Evolutionary conservation across 2,113 vertebrate genomes (phyloP), one percentile per base, ranked within the genome.

Genomic region (Larimichthys polyactis): DNA sequence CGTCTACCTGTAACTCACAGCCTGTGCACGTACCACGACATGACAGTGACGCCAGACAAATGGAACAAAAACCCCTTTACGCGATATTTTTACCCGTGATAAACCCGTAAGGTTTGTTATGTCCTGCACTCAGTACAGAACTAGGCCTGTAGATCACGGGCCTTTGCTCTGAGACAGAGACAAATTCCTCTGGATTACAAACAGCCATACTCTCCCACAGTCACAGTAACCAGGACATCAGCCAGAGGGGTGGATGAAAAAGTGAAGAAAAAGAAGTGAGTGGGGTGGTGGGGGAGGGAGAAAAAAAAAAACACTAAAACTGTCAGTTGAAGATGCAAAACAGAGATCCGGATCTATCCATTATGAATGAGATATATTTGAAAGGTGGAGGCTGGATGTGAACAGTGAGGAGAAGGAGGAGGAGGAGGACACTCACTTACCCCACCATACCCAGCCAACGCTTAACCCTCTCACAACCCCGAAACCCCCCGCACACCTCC

Each of bases 301-400:
- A 8, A 36, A 36, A 76, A 82, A 86, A 76, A 63, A 86, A 88
- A 83, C 86, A 89, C 83, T 91, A 89, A 90, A 92, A 90, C 90
- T 93, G 91, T 94, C 91, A 93, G 83, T 51, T 44, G 58, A 84
- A 91, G 93, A 94, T 89, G 88, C 90, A 91, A 94, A 93, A 82
- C 93, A 95, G 94, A 94, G 79, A 93, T 93, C 90, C 90, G 90
- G 94, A 93, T 91, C 79, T n/a, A 95, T 94, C 90, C 86, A 92
- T 95, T 95, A 94, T 93, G 93, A 95, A 95, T 93, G 91, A 95
- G 95, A 93, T 90, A 84, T 93, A 91, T 89, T 94, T 87, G 87
- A 89, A 91, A 95, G 82, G 81, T 85, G 89, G 87, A 62, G 80
- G 81, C 62, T 68, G 67, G 84, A 90, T 84, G 85, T 83, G 83